phyloP scores from a whole-genome alignment of 2,888 invertebrate species.

The Tetheella fluctuosa region DNA sequence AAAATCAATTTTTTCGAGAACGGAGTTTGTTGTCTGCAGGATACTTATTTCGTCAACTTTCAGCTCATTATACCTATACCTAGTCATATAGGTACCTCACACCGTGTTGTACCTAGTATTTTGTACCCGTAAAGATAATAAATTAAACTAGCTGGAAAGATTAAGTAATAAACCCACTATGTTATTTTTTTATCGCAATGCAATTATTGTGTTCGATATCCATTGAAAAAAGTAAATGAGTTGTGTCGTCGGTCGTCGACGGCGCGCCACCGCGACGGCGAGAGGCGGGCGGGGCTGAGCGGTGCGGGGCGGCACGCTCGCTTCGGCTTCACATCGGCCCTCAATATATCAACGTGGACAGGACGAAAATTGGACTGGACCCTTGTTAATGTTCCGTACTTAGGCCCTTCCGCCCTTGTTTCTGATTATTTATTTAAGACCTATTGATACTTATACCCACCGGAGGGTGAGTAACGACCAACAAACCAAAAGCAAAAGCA shows the following conservation, averaged over 20 bases:
- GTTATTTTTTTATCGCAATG: too few species aligned
- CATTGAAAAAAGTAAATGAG: conserved; percentile 68
- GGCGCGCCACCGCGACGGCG: conserved; percentile 7
- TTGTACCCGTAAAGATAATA: too few species aligned
- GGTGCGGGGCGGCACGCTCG: conserved; percentile 26
- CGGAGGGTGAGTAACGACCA: conserved; percentile 43
- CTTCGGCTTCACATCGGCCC: conserved; percentile 63
- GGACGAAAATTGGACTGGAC: conserved; percentile 83
- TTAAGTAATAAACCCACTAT: too few species aligned
- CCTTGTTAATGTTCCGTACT: conserved; percentile 82
- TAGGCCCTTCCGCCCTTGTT: conserved; percentile 76
- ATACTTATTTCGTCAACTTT: too few species aligned
- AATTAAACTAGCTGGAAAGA: too few species aligned
- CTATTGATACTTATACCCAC: conserved; percentile 65
- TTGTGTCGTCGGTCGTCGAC: conserved; percentile 56
- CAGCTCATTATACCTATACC: too few species aligned
- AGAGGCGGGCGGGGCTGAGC: conserved; percentile 24
- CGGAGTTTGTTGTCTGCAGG: too few species aligned
- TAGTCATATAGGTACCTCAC: too few species aligned
- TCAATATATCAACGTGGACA: conserved; percentile 83
- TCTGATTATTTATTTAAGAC: conserved; percentile 81
- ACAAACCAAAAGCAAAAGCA: conserved; percentile 34
- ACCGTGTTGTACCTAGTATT: too few species aligned
- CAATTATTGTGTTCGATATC: conserved; percentile 37
- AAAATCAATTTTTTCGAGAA: too few species aligned